Conservation (phyloP, 1,140 invertebrate species). For the Heliconius congener region DNA sequence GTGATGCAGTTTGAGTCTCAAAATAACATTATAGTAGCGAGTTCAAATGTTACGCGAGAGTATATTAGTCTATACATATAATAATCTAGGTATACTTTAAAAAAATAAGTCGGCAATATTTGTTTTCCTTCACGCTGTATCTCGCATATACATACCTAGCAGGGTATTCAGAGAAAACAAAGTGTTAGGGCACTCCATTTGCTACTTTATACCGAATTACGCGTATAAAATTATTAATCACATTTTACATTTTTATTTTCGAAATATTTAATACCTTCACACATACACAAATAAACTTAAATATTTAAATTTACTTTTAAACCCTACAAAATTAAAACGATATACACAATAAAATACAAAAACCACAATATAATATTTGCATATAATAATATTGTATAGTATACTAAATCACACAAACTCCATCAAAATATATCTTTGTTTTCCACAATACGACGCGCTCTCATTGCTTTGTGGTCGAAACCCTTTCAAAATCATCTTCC, state of each 20-base stretch:
- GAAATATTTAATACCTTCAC: not conserved
- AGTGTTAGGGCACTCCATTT: too few species aligned
- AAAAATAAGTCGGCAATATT: not conserved
- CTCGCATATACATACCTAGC: not conserved
- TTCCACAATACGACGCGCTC: conserved; percentile 66
- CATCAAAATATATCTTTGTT: conserved; percentile 75
- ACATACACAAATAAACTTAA: not conserved
- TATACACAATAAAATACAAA: not conserved
- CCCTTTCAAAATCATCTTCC: conserved; percentile 56
- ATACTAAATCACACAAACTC: conserved; percentile 62
- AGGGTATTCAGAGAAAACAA: not conserved
- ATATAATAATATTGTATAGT: conserved; percentile 33
- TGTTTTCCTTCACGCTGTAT: not conserved
- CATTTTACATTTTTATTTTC: not conserved
- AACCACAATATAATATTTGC: conserved; percentile 25
- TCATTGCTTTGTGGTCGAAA: conserved; percentile 72
- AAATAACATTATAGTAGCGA: too few species aligned
- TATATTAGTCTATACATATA: too few species aligned
- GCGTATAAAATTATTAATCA: too few species aligned
- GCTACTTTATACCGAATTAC: too few species aligned
- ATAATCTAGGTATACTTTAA: too few species aligned
- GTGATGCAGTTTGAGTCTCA: too few species aligned
- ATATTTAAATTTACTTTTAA: not conserved
- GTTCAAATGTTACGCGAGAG: too few species aligned
- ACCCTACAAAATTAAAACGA: not conserved